Conservation (phyloP, 2,797 vertebrate species). For the Antennarius maculatus region DNA sequence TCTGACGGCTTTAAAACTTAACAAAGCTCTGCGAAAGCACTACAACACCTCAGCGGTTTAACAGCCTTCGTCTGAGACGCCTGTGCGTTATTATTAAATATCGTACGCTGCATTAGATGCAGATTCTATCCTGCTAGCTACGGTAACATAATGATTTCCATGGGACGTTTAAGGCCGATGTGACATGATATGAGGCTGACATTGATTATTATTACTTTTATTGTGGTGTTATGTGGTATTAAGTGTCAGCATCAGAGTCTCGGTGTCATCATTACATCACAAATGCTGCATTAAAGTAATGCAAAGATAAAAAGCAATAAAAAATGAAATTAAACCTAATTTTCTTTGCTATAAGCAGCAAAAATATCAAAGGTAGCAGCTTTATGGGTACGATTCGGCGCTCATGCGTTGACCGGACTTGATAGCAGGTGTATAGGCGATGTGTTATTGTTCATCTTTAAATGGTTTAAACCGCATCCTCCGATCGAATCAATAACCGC, state of each 20-base stretch:
- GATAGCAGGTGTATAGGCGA: not conserved
- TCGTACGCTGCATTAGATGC: constrained; percentile 1
- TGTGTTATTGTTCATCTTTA: constrained; percentile 26
- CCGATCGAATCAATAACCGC: constrained; percentile 20
- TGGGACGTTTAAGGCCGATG: not conserved
- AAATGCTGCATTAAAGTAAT: not conserved
- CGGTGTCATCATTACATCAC: not conserved
- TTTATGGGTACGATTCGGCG: not conserved
- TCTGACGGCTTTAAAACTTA: constrained; percentile 6
- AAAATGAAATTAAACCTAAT: too few species aligned
- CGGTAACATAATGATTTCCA: not conserved
- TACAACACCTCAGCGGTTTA: constrained; percentile 1
- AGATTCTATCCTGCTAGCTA: constrained; percentile 1
- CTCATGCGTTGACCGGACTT: not conserved
- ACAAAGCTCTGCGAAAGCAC: not conserved
- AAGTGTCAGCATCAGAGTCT: not conserved
- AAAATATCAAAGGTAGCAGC: not conserved
- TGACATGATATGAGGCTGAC: not conserved
- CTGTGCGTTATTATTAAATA: not conserved
- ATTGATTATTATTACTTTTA: not conserved
- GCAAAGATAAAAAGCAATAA: too few species aligned
- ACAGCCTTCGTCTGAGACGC: not conserved
- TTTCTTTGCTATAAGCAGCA: not conserved
- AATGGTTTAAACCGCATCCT: constrained; percentile 13
- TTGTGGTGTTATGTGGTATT: not conserved